phyloP scores from a whole-genome alignment of 2,797 vertebrate genomes.

The Pelodytes ibericus region DNA sequence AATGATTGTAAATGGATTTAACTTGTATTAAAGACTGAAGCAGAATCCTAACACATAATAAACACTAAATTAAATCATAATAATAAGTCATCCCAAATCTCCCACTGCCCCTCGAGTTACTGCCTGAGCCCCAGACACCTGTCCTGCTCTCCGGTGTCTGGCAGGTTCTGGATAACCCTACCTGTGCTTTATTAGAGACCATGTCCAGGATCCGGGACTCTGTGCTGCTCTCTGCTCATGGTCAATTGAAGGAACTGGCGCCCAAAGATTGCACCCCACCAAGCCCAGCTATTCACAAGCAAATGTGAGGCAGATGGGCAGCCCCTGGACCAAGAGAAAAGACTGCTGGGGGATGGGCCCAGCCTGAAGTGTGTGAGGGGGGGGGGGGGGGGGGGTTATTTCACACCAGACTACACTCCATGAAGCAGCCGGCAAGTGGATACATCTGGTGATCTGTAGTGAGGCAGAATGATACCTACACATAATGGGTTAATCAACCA shows the following conservation, averaged over 20 bases:
- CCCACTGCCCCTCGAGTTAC: no score
- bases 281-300: constrained; percentile 70
- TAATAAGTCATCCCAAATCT: no score
- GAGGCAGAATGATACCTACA: no score
- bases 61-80: no score
- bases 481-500: no score
- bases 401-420: not conserved
- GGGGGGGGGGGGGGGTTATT: constrained; percentile 46
- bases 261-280: constrained; percentile 56
- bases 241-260: constrained; percentile 49
- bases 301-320: constrained; percentile 70
- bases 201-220: constrained; percentile 54
- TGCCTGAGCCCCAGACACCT: no score
- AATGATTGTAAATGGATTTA: no score
- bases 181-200: constrained; percentile 67
- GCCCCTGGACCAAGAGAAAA: constrained; percentile 66
- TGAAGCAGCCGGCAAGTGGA: no score
- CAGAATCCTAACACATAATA: no score
- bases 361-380: constrained; percentile 53
- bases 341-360: constrained; percentile 62
- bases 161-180: constrained; percentile 56
- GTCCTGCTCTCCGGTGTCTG: no score
- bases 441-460: no score
- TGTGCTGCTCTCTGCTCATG: constrained; percentile 57
- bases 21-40: no score